Conservation (phyloP, 1,140 invertebrate species). For the Diorhabda carinulata region DNA sequence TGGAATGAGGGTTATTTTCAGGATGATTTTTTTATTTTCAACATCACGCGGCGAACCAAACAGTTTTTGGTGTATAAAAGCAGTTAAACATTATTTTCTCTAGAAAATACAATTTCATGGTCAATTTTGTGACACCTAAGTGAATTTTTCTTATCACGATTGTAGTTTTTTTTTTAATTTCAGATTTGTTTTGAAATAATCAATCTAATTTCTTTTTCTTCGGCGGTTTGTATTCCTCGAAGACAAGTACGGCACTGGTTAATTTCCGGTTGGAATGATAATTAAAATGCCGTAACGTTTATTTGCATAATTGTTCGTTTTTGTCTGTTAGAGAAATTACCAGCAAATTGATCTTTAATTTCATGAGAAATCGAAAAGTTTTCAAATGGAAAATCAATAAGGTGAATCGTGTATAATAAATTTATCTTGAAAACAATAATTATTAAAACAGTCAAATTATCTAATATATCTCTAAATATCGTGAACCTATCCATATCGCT, state of each 20-base stretch:
- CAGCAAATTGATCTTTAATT: not conserved
- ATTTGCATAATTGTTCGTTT: not conserved
- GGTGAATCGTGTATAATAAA: not conserved
- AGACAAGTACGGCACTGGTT: not conserved
- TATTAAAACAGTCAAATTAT: not conserved
- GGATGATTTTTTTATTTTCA: too few species aligned
- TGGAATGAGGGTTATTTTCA: too few species aligned
- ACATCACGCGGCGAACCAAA: too few species aligned
- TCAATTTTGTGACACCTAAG: too few species aligned
- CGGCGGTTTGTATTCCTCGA: too few species aligned
- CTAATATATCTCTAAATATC: not conserved
- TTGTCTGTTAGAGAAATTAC: not conserved
- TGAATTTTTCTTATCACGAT: too few species aligned
- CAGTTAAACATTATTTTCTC: too few species aligned
- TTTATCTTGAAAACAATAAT: not conserved
- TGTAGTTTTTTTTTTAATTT: too few species aligned
- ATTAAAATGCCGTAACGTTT: constrained; percentile 1
- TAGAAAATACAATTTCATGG: too few species aligned
- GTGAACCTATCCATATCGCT: not conserved
- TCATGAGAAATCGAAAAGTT: not conserved
- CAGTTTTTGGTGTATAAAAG: too few species aligned
- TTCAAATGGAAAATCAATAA: not conserved
- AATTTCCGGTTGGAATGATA: not conserved
- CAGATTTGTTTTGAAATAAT: too few species aligned
- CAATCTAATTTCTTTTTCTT: too few species aligned